Evolutionary conservation across 2,113 vertebrate species (phyloP), one percentile per base, ranked within the genome.

Genomic region (Psittacus erithacus): DNA sequence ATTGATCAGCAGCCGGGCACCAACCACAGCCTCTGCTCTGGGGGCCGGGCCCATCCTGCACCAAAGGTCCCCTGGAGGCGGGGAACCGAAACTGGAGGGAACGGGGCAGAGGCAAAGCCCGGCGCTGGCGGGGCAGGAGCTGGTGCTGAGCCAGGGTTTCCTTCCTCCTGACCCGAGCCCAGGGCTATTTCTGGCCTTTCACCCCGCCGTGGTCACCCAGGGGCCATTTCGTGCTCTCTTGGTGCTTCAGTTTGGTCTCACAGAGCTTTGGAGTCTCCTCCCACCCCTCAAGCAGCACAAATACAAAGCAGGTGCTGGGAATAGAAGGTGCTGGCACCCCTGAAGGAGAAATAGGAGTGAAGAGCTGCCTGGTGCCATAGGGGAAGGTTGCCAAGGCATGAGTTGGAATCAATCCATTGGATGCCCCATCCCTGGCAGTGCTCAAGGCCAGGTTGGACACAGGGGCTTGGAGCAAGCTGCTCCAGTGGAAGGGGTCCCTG

Each of bases 181-280:
- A 35, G 3, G 10, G 74, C 71, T 88, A 59, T 88, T 59, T 71
- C 49, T 44, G 79, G 29, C 25, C n/a, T 17, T 27, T 17, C 35
- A 39, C 60, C 60, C 59, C n/a, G 22, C 27, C 1, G 13, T 3
- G 6, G 1, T 3, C 62, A 33, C 43, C 29, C 75, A 5, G 47
- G 38, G 44, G 5, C 44, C 18, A 0, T 22, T 35, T 10, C 4
- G 0, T 1, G 47, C 2, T 43, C 47, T 65, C 47, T 3, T 1
- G 2, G 15, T 3, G 60, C 23, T 44, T 44, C 6, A 0, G 6
- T 28, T 53, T 17, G 52, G 15, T 71, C 46, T 10, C 4, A 1
- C 1, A 19, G 55, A 3, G 20, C 12, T 33, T 31, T 2, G 8
- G 64, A 50, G 60, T 0, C 12, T 2, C 87, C 76, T 14, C 1